Conservation (phyloP, 1,140 invertebrate species). For the Steinernema feltiae region DNA sequence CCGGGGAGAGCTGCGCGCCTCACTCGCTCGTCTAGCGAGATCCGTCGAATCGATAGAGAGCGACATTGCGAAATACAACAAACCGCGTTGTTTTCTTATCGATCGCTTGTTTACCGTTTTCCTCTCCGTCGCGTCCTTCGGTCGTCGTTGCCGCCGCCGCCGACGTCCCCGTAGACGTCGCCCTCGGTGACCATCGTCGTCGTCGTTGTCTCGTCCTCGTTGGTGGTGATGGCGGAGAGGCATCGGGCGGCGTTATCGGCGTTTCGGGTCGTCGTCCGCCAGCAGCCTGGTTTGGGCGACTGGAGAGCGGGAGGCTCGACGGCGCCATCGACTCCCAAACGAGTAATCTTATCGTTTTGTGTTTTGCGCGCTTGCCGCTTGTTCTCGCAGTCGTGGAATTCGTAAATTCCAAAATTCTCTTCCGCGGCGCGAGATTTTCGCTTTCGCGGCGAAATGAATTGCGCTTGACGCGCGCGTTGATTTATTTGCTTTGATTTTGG, state of each 20-base stretch:
- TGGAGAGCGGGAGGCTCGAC: not conserved
- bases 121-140: not conserved
- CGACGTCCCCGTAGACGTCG: not conserved
- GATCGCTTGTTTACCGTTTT: constrained; percentile 11
- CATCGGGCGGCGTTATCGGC: not conserved
- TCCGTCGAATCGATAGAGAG: not conserved
- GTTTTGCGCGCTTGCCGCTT: too few relatives aligned
- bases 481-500: too few relatives aligned
- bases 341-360: not conserved
- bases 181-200: not conserved
- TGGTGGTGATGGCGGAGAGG: not conserved
- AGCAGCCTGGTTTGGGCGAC: not conserved
- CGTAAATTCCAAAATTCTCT: too few relatives aligned
- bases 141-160: not conserved
- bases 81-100: not conserved
- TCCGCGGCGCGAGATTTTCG: too few relatives aligned
- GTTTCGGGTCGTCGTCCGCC: not conserved
- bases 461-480: too few relatives aligned
- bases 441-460: too few relatives aligned
- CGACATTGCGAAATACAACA: constrained; percentile 14
- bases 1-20: too few relatives aligned
- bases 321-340: not conserved
- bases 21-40: too few relatives aligned
- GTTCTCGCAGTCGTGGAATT: too few relatives aligned
- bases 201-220: not conserved